These are phyloP conservation scores for Lateolabrax maculatus DNA, from an alignment of 2,797 vertebrate species.

Conservation along the genomic window DNA sequence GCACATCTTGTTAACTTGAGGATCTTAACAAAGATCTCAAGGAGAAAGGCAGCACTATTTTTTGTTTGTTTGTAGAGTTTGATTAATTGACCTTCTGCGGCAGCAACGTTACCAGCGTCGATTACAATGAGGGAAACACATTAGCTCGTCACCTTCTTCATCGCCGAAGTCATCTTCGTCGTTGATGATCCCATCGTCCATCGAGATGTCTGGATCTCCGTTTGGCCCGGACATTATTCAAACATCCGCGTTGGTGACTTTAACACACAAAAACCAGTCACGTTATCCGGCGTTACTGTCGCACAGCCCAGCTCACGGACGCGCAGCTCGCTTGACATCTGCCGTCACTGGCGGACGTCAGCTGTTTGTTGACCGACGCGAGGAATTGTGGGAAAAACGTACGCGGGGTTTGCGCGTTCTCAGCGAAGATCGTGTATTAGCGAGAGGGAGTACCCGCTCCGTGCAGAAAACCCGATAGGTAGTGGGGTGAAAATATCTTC, in stretches of 20 bases:
- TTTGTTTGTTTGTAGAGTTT: not conserved
- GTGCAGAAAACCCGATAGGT: rapidly evolving
- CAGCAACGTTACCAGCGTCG: not conserved
- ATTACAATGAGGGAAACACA: not conserved
- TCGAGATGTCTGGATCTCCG: conserved; percentile 82
- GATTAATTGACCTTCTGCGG: not conserved
- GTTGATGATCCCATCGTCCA: conserved; percentile 75
- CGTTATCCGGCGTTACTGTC: not conserved
- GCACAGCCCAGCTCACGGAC: not conserved
- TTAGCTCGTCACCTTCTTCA: conserved; percentile 76
- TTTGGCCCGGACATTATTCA: conserved; percentile 87
- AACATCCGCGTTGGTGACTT: not conserved
- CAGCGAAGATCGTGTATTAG: not conserved
- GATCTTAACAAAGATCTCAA: not conserved
- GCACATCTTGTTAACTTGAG: not conserved
- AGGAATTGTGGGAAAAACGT: conserved; percentile 50
- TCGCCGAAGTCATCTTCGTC: conserved; percentile 85
- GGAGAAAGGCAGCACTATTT: not conserved
- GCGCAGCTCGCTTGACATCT: conserved; percentile 7
- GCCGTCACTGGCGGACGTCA: not conserved
- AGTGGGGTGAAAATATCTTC: not conserved
- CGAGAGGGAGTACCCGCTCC: conserved; percentile 20
- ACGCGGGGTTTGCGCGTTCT: not conserved
- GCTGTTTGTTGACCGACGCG: conserved; percentile 44
- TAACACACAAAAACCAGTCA: not conserved